phyloP scores from a whole-genome alignment of 1,140 invertebrate genomes.

The Brachionus calyciflorus region DNA sequence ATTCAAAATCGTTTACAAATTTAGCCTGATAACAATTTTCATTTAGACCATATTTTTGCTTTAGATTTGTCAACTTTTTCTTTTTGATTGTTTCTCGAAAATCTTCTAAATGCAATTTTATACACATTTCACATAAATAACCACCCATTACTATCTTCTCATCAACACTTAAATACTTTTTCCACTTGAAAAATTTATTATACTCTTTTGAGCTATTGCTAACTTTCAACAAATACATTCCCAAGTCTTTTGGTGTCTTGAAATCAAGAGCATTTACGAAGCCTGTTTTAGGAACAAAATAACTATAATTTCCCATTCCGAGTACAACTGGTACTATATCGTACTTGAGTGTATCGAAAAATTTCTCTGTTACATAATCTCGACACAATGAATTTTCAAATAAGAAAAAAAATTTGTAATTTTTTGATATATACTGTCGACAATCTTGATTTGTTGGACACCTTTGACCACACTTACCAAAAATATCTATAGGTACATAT shows the following conservation, averaged over 20 bases:
- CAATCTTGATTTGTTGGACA: conserved; percentile 33
- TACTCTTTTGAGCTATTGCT: neutral
- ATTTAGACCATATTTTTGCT: no score
- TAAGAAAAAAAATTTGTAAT: conserved; percentile 52
- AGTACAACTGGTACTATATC: neutral
- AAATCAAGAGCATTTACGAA: conserved; percentile 19
- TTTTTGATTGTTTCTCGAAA: no score
- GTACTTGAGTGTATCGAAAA: conserved; percentile 49
- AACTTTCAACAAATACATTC: neutral
- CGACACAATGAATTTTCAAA: conserved; percentile 53
- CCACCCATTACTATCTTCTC: neutral
- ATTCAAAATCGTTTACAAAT: no score
- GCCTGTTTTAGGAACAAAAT: neutral
- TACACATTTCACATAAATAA: conserved; percentile 12
- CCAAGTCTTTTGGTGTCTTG: neutral
- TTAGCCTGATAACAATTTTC: no score
- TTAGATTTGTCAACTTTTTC: no score
- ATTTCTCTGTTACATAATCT: conserved; percentile 53
- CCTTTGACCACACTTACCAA: conserved; percentile 48
- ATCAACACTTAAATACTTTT: neutral
- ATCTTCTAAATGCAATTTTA: neutral
- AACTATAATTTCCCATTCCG: neutral
- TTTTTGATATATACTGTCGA: conserved; percentile 30
- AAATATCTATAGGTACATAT: conserved; percentile 49
- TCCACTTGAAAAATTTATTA: conserved; percentile 4